Percentiles rank a stretch among this genome's conserved stretches.
Evolutionary conservation across 2,797 vertebrate species (phyloP).

Genomic region (Helicolenus hilgendorfi): DNA sequence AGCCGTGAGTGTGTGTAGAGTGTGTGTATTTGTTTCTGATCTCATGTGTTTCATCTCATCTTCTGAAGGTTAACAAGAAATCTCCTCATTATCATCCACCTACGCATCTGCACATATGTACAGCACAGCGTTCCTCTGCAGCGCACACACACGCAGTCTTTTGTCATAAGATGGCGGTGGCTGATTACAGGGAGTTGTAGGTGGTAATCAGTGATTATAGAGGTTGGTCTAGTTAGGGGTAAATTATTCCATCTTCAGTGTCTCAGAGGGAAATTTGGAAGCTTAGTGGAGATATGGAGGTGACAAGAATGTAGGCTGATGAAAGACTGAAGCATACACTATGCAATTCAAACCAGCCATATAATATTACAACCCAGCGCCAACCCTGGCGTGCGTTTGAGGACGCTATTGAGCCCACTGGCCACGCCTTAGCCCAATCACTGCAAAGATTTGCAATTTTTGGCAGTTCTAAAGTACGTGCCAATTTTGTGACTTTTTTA

Average conservation of each 20-base stretch:
- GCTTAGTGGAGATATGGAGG: conserved; percentile 2
- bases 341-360: not conserved
- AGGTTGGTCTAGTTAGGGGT: conserved; percentile 57
- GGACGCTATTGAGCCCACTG: too few relatives aligned
- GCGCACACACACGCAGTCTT: not conserved
- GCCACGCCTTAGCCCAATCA: too few relatives aligned
- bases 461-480: too few relatives aligned
- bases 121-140: not conserved
- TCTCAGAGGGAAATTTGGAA: conserved; percentile 30
- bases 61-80: conserved; percentile 42
- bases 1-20: not conserved
- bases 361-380: not conserved
- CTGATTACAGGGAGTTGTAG: conserved; percentile 68
- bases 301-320: conserved; percentile 29
- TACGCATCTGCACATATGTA: not conserved
- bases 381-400: too few relatives aligned
- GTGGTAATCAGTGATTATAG: conserved; percentile 76
- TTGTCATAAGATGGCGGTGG: conserved; percentile 51
- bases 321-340: not conserved
- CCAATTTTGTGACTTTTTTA: too few relatives aligned
- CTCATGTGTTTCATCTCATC: not conserved
- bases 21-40: not conserved
- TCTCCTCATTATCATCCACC: conserved; percentile 42
- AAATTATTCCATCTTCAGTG: conserved; percentile 63
- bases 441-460: too few relatives aligned